Evolutionary conservation across 2,113 vertebrate genomes (phyloP).

Genomic region (Chrysochloris asiatica): DNA sequence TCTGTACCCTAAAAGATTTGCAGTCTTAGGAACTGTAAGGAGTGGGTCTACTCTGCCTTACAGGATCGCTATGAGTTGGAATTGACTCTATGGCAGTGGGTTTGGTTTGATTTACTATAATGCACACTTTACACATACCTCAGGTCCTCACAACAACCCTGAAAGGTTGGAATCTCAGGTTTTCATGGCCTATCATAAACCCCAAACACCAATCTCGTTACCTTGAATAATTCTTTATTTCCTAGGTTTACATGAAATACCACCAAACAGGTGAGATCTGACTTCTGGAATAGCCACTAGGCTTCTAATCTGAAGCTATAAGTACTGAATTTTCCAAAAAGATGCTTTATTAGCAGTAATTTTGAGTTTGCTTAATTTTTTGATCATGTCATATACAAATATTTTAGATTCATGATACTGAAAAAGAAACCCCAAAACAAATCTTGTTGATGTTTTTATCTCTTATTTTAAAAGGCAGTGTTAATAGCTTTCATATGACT

Average conservation of each 20-base stretch:
- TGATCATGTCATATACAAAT: not conserved
- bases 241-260: not conserved
- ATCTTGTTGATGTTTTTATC: not conserved
- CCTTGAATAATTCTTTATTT: not conserved
- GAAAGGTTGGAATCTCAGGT: too few species aligned
- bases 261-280: not conserved
- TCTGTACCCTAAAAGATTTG: too few species aligned
- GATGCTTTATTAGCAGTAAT: not conserved
- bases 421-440: not conserved
- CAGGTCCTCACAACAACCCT: too few species aligned
- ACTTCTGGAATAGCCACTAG: not conserved
- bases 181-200: too few species aligned
- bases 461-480: not conserved
- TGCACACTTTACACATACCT: too few species aligned
- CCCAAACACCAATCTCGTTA: not conserved
- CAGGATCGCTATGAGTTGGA: too few species aligned
- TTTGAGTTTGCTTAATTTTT: slow-evolving; percentile 47
- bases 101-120: too few species aligned
- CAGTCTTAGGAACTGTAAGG: too few species aligned
- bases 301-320: not conserved
- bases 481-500: not conserved
- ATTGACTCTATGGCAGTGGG: too few species aligned
- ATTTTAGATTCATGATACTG: slow-evolving; percentile 38
- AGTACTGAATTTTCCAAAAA: slow-evolving; percentile 12
- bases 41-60: too few species aligned